phyloP scores from a whole-genome alignment of 2,113 vertebrate genomes.

The Neodon shergylaensis region DNA sequence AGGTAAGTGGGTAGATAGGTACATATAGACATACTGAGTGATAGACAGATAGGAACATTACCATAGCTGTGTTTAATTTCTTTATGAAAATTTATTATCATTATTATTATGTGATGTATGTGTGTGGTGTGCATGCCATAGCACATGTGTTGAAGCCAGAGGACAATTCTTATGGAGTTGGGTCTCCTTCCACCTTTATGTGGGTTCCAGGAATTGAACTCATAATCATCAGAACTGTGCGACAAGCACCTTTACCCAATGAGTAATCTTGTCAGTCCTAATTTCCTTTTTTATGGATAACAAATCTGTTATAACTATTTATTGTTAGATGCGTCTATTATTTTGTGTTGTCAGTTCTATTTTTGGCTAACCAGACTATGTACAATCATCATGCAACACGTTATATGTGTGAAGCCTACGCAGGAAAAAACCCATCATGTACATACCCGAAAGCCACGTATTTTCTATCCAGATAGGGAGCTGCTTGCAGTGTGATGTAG shows the following conservation, averaged over 20 bases:
- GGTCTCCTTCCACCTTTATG: neutral
- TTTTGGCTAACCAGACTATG: neutral
- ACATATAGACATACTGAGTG: neutral
- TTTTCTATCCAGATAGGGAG: conserved; percentile 90
- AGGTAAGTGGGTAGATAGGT: neutral
- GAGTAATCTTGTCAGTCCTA: neutral
- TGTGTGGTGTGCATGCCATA: no score
- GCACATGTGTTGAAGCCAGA: neutral
- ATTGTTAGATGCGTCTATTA: conserved; percentile 42
- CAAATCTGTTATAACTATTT: conserved; percentile 34
- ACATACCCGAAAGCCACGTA: conserved; percentile 95
- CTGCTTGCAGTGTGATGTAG: conserved; percentile 93
- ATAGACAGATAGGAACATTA: neutral
- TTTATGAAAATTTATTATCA: neutral
- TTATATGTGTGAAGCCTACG: conserved; percentile 6
- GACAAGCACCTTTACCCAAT: neutral
- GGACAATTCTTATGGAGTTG: neutral
- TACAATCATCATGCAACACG: neutral
- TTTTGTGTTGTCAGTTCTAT: conserved; percentile 16
- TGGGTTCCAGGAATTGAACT: neutral
- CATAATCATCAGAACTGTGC: neutral
- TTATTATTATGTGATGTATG: no score
- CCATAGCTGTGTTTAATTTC: neutral
- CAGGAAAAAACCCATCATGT: neutral
- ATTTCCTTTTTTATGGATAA: neutral